Conservation (phyloP, 2,888 invertebrate species). For the Tachina fera region DNA sequence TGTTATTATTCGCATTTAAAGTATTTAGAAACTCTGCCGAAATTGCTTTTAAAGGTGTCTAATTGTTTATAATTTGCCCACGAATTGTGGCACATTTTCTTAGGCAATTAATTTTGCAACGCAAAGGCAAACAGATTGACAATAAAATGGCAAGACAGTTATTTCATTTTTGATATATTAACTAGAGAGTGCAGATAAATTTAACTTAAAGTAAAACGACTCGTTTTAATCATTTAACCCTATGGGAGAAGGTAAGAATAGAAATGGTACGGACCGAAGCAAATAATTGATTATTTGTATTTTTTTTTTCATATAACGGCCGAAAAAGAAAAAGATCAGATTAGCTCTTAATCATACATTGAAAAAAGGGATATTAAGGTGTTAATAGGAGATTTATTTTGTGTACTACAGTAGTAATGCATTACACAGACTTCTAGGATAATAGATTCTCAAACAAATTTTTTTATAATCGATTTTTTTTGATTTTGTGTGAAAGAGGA, state of each 20-base stretch:
- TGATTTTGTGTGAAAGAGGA: too few species aligned
- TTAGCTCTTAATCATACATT: too few species aligned
- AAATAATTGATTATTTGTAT: background rate
- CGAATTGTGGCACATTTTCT: constrained; percentile 41
- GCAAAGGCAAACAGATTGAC: constrained; percentile 6
- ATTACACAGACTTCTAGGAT: too few species aligned
- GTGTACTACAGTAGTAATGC: too few species aligned
- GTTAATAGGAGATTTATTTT: too few species aligned
- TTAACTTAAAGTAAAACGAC: background rate
- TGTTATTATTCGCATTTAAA: background rate
- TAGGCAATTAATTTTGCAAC: constrained; percentile 33
- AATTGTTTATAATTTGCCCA: constrained; percentile 32
- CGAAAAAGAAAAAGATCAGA: too few species aligned
- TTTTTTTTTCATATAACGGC: too few species aligned
- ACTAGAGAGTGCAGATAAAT: background rate
- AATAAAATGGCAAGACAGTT: constrained; percentile 23
- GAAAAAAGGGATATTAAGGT: too few species aligned
- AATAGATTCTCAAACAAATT: too few species aligned
- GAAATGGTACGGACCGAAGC: background rate
- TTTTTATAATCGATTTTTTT: too few species aligned
- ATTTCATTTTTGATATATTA: constrained; percentile 13
- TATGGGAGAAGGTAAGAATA: background rate
- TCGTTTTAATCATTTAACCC: background rate
- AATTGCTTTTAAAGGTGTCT: background rate
- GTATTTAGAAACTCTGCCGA: background rate